A percentile compares a stretch with the other conserved stretches of the same genome.
Evolutionary conservation across 2,797 vertebrate species (phyloP).

Genomic region (Artibeus jamaicensis): DNA sequence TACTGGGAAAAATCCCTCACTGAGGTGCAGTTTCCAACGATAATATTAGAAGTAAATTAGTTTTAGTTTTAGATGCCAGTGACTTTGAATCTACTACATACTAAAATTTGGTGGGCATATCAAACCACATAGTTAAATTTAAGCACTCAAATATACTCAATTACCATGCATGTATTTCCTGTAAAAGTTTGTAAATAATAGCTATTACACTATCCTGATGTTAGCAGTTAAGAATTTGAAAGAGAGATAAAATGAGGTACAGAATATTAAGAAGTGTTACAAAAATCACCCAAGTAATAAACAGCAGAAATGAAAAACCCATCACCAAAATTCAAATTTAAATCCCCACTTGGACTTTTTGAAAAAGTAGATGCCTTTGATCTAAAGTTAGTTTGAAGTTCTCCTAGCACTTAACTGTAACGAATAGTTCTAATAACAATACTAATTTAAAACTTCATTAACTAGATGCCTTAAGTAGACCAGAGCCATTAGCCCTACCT

Average conservation of each 20-base stretch:
- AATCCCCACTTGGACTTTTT: not conserved
- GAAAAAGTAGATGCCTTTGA: not conserved
- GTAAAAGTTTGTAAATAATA: not conserved
- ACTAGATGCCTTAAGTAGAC: not conserved
- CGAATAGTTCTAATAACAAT: not conserved
- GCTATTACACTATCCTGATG: not conserved
- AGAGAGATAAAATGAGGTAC: not conserved
- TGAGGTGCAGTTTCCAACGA: not conserved
- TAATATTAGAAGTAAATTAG: not conserved
- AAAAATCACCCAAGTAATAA: not conserved
- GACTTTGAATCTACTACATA: not conserved
- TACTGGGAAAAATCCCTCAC: not conserved
- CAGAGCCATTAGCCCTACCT: not conserved
- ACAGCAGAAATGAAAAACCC: not conserved
- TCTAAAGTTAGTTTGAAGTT: not conserved
- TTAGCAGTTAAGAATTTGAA: not conserved
- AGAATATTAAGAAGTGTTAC: not conserved
- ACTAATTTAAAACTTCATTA: not conserved
- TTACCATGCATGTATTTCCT: not conserved
- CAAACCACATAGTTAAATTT: not conserved
- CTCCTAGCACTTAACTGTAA: not conserved
- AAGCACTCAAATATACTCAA: not conserved
- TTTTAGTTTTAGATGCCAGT: not conserved
- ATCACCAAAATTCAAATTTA: slow-evolving; percentile 16
- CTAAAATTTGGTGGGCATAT: not conserved